Percentiles rank a stretch among this genome's conserved stretches.
phyloP scores from a whole-genome alignment of 2,113 vertebrate species.

The Stegostoma tigrinum region DNA sequence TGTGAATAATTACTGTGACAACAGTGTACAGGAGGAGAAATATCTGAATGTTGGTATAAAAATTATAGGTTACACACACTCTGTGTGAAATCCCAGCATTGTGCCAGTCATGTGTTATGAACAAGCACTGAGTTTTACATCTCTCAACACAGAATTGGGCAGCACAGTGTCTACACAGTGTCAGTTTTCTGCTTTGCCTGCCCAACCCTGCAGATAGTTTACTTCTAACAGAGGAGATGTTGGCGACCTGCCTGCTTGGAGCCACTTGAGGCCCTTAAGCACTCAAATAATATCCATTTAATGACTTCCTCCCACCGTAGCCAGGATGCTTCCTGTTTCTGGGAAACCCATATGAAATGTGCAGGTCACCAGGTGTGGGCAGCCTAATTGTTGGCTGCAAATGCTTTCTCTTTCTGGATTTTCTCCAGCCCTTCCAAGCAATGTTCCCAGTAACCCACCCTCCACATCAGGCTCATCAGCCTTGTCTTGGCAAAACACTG shows the following conservation, averaged over 20 bases:
- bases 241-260: neutral
- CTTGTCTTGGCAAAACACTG: too few species aligned
- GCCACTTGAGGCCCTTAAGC: neutral
- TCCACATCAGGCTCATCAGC: too few species aligned
- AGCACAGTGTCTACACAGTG: neutral
- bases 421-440: too few species aligned
- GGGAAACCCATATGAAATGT: too few species aligned
- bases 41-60: neutral
- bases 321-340: neutral
- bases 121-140: neutral
- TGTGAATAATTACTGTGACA: neutral
- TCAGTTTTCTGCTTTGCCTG: neutral
- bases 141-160: neutral
- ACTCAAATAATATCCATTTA: neutral
- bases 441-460: too few species aligned
- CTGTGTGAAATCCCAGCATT: neutral
- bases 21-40: neutral
- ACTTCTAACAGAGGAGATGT: neutral
- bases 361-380: too few species aligned
- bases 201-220: neutral
- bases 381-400: too few species aligned
- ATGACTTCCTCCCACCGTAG: neutral
- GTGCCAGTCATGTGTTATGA: neutral
- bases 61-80: neutral
- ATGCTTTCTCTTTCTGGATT: too few species aligned